These are phyloP conservation scores for Silurus lanzhouensis DNA, from an alignment of 2,797 vertebrate species.

Conservation along the genomic window DNA sequence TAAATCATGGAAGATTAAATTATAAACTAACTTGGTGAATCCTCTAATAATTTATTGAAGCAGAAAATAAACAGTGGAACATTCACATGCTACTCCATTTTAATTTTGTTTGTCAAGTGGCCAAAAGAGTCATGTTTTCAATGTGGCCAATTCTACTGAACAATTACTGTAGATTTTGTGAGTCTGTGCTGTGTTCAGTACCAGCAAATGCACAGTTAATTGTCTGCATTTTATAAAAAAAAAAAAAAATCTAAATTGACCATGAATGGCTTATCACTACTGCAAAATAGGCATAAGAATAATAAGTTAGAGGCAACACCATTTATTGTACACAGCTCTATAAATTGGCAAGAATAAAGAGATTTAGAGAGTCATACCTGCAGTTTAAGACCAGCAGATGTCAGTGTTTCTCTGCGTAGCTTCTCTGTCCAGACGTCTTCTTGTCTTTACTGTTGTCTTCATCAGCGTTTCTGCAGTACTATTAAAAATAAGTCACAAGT, in stretches of 20 bases:
- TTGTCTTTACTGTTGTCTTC: not conserved
- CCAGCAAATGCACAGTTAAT: not conserved
- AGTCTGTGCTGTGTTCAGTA: not conserved
- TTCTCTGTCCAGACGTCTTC: not conserved
- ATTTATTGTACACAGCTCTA: not conserved
- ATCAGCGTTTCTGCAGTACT: slow-evolving; percentile 4
- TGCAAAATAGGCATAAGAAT: not conserved
- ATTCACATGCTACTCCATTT: not conserved
- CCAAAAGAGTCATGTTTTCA: not conserved
- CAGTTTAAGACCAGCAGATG: slow-evolving; percentile 28
- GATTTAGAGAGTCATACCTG: slow-evolving; percentile 16
- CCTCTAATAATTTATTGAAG: not conserved
- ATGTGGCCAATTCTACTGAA: not conserved
- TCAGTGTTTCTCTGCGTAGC: slow-evolving; percentile 12
- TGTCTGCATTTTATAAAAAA: not conserved
- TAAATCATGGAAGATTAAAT: not conserved
- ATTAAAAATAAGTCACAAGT: slow-evolving; percentile 24
- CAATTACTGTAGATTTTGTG: not conserved
- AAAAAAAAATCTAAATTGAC: not conserved
- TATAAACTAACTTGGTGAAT: not conserved
- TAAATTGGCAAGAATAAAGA: not conserved
- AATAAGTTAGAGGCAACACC: not conserved
- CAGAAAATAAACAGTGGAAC: not conserved
- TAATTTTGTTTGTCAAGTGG: not conserved
- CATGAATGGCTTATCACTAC: not conserved